Evolutionary conservation across 2,113 vertebrate genomes (phyloP).

Genomic region (Muscicapa adusta): DNA sequence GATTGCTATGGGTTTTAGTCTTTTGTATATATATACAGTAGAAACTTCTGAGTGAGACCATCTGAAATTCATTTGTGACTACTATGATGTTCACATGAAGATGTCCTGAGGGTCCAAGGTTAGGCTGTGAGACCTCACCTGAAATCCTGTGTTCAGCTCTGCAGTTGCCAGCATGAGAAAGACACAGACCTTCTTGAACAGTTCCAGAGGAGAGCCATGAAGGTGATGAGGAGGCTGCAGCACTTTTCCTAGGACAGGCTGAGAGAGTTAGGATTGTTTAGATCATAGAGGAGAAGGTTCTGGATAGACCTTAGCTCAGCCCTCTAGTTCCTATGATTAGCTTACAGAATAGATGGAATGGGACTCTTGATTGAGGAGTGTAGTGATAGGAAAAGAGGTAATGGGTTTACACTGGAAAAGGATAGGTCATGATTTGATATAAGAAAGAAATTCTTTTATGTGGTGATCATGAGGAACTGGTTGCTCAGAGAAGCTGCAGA

Average conservation of each 20-base stretch:
- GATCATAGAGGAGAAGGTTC: neutral
- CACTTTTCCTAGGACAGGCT: neutral
- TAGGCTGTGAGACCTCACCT: neutral
- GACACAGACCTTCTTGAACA: neutral
- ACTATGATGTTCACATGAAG: neutral
- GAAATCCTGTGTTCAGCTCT: neutral
- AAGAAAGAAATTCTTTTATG: neutral
- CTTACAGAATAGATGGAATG: neutral
- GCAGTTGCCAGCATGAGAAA: accelerated
- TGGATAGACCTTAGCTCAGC: neutral
- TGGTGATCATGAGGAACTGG: neutral
- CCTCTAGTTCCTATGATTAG: neutral
- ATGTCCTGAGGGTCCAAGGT: neutral
- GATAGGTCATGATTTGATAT: neutral
- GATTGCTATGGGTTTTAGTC: neutral
- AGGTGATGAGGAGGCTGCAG: neutral
- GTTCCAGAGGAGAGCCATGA: neutral
- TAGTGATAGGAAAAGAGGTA: neutral
- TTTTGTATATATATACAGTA: neutral
- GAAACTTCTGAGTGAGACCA: neutral
- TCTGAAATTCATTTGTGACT: neutral
- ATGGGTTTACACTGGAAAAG: neutral
- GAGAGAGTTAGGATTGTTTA: neutral
- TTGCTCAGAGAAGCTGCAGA: neutral
- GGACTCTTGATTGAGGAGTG: neutral